Evolutionary conservation across 2,797 vertebrate genomes (phyloP).

Genomic region (Okamejei kenojei): DNA sequence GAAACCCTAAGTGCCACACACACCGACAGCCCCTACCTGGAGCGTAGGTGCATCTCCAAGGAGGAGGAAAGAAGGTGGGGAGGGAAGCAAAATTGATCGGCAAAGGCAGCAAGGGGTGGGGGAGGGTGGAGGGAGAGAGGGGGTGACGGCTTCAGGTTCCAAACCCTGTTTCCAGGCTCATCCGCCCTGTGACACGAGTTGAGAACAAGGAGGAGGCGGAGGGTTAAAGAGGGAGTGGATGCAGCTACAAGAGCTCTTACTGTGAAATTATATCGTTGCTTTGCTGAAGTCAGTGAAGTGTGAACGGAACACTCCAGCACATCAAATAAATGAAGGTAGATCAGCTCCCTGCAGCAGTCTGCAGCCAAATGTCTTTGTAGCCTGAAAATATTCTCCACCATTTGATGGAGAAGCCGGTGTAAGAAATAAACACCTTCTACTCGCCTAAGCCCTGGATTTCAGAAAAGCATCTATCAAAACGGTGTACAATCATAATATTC

Average conservation of each 20-base stretch:
- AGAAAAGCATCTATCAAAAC: not conserved
- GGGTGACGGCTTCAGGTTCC: not conserved
- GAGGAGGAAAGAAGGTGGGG: too few relatives aligned
- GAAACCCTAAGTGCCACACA: not conserved
- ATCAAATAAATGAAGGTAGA: constrained; percentile 41
- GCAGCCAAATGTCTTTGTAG: constrained; percentile 39
- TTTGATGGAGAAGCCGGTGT: not conserved
- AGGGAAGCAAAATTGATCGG: not conserved
- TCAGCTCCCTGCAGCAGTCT: constrained; percentile 40
- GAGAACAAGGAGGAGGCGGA: not conserved
- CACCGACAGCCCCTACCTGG: not conserved
- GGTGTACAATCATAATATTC: not conserved
- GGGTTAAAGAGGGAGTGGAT: not conserved
- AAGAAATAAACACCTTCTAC: not conserved
- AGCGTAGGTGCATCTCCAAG: not conserved
- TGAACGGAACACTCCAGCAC: constrained; percentile 46
- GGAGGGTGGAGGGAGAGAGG: too few relatives aligned
- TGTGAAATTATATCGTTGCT: constrained; percentile 48
- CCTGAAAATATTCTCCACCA: constrained; percentile 35
- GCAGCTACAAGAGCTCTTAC: constrained; percentile 45
- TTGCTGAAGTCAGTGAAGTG: constrained; percentile 47
- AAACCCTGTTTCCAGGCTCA: not conserved
- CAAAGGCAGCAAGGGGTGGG: too few relatives aligned
- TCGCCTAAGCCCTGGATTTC: not conserved
- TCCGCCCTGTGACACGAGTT: not conserved